Percentiles rank a stretch among this genome's conserved stretches.
Evolutionary conservation across 2,113 vertebrate species (phyloP).

Genomic region (Polyodon spathula): DNA sequence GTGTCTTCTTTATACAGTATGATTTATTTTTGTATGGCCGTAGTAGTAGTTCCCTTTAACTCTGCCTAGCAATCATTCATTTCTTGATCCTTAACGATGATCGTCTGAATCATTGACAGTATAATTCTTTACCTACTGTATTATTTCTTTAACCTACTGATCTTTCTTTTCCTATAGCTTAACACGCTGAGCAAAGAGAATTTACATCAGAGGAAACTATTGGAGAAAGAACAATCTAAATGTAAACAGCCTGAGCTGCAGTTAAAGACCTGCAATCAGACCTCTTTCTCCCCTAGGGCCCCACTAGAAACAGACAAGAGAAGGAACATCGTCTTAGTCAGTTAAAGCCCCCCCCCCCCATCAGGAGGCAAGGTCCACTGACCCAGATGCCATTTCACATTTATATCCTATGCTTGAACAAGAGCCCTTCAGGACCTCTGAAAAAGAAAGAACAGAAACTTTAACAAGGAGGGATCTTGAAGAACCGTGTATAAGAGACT

Average conservation of each 20-base stretch:
- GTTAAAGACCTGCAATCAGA: conserved; percentile 17
- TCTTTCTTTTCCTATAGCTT: conserved; percentile 35
- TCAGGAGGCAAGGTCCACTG: conserved; percentile 5
- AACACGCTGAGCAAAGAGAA: conserved; percentile 40
- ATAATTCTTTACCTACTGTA: conserved; percentile 16
- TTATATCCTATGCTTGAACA: conserved; percentile 7
- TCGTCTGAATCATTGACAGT: too few relatives aligned
- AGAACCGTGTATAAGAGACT: conserved; percentile 15
- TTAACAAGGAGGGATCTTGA: conserved; percentile 23
- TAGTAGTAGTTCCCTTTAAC: too few relatives aligned
- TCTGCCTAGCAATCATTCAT: too few relatives aligned
- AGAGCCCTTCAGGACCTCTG: conserved; percentile 6
- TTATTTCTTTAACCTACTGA: conserved; percentile 15
- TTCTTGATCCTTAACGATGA: too few relatives aligned
- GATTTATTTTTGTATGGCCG: too few relatives aligned
- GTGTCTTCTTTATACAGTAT: too few relatives aligned
- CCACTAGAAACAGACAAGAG: conserved; percentile 17
- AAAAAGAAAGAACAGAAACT: conserved; percentile 19
- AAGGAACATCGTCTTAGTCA: conserved; percentile 11
- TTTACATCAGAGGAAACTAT: conserved; percentile 39
- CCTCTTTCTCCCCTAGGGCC: conserved; percentile 19
- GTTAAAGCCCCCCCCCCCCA: conserved; percentile 3
- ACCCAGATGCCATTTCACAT: conserved; percentile 16
- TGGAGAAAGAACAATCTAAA: conserved; percentile 41
- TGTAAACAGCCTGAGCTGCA: conserved; percentile 30